Evolutionary conservation across 2,113 vertebrate species (phyloP), one percentile per base, ranked within the genome.

Genomic region (Plecotus auritus): DNA sequence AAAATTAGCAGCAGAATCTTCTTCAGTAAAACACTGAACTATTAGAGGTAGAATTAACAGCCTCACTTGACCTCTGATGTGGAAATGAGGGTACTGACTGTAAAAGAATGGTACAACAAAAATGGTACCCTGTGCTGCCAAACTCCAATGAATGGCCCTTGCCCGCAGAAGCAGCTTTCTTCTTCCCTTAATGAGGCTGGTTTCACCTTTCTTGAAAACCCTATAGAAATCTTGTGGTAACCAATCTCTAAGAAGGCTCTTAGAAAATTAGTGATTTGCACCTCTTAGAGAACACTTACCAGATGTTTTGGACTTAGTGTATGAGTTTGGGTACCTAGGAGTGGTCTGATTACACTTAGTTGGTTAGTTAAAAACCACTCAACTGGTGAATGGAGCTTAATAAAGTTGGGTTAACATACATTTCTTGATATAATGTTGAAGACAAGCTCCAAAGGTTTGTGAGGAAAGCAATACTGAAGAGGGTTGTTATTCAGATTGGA

Each of bases 181-280:
- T 89, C 13, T 64, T 89, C 26, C 47, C 45, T 70, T 80, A 28
- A 81, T 86, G 28, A 77, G 51, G n/a, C 45, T 91, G 54, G 13
- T 83, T 35, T 94, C 77, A 70, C 8, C 51, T 92, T 94, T 70
- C n/a, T 67, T 95, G 51, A 78, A 88, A 96, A 95, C 26, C 5
- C 37, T 66, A 23, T 10, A 77, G 28, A 95, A n/a, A 95, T 30
- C 35, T 51, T 96, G 70, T 40, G 4, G 11, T 88, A 85, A 51
- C 47, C 17, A 85, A 12, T 86, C 54, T 93, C 64, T 49, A 93
- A 80, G 66, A 95, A 88, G 56, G 66, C 23, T 59, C 56, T 59
- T 59, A 26, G 56, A 59, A 59, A 59, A 28, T 26, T 59, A 59
- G 56, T 59, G 23, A 59, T 59, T 59, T 59, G 9, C 56, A 59